Percentiles rank a stretch among this genome's conserved stretches.
Evolutionary conservation across 2,797 vertebrate species (phyloP).

Genomic region (Sebastiscus tertius): DNA sequence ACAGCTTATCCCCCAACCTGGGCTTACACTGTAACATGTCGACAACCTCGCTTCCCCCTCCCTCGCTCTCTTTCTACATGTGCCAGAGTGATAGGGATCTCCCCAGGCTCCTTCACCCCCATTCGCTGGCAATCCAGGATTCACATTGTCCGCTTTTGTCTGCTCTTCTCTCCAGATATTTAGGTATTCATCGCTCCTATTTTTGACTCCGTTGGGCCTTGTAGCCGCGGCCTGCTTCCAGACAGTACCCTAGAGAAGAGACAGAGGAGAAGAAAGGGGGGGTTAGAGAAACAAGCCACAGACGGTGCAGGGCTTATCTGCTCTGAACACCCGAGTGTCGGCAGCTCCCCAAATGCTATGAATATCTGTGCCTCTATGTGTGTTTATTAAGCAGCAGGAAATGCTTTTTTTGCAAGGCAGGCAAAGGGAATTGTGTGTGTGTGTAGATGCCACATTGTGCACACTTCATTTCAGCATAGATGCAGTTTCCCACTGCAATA

Average conservation of each 20-base stretch:
- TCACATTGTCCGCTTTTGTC: conserved; percentile 69
- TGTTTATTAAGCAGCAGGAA: conserved; percentile 69
- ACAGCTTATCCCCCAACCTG: conserved; percentile 77
- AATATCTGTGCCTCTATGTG: conserved; percentile 62
- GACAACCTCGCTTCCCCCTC: conserved; percentile 39
- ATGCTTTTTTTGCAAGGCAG: conserved; percentile 47
- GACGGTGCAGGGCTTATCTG: conserved; percentile 73
- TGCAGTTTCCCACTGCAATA: conserved; percentile 37
- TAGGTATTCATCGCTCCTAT: conserved; percentile 66
- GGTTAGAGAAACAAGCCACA: conserved; percentile 59
- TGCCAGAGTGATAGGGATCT: conserved; percentile 65
- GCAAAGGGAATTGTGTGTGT: conserved; percentile 38
- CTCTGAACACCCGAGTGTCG: conserved; percentile 71
- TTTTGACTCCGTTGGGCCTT: conserved; percentile 63
- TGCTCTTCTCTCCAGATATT: conserved; percentile 72
- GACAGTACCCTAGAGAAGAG: conserved; percentile 59
- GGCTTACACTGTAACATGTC: conserved; percentile 57
- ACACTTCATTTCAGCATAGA: conserved; percentile 53
- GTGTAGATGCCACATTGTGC: conserved; percentile 31
- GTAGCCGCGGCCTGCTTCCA: conserved; percentile 58
- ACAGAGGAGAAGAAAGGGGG: conserved; percentile 39
- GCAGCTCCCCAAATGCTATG: conserved; percentile 68
- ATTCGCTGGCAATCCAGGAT: conserved; percentile 49
- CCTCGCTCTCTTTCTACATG: conserved; percentile 54
- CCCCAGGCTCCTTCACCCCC: conserved; percentile 57